Percentiles rank a stretch among this genome's conserved stretches.
These are phyloP conservation scores for Cottus gobio DNA, from an alignment of 2,113 vertebrate species.

Conservation along the genomic window DNA sequence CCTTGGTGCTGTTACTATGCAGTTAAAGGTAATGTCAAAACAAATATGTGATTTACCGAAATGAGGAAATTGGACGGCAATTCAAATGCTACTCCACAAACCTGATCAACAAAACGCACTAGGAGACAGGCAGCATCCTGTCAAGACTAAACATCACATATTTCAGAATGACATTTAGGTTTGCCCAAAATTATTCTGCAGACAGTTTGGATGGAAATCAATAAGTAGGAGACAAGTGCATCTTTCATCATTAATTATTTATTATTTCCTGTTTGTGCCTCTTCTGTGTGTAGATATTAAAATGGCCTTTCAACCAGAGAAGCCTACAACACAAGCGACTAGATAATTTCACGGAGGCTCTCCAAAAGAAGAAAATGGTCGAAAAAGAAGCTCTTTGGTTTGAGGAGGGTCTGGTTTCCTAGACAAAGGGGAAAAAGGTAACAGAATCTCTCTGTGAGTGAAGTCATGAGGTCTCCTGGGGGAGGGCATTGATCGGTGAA, in stretches of 20 bases:
- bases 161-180: neutral
- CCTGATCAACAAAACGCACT: neutral
- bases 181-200: neutral
- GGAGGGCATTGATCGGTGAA: constrained; percentile 80
- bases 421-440: constrained; percentile 70
- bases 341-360: constrained; percentile 58
- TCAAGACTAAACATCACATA: neutral
- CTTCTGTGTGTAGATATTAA: constrained; percentile 17
- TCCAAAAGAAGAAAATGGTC: constrained; percentile 66
- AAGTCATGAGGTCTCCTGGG: constrained; percentile 79
- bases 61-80: constrained; percentile 22
- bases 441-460: constrained; percentile 80
- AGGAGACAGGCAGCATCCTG: neutral
- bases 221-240: neutral
- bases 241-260: constrained; percentile 5
- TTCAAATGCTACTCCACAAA: neutral
- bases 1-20: neutral
- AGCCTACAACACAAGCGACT: constrained; percentile 36
- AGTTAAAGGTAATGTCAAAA: constrained; percentile 16
- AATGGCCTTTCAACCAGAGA: constrained; percentile 31
- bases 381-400: constrained; percentile 49
- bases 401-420: constrained; percentile 74
- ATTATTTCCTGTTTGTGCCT: neutral
- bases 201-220: constrained; percentile 4
- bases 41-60: neutral